Percentiles rank a stretch among this genome's conserved stretches.
Evolutionary conservation across 2,113 vertebrate genomes (phyloP).

Genomic region (Climacteris rufus): DNA sequence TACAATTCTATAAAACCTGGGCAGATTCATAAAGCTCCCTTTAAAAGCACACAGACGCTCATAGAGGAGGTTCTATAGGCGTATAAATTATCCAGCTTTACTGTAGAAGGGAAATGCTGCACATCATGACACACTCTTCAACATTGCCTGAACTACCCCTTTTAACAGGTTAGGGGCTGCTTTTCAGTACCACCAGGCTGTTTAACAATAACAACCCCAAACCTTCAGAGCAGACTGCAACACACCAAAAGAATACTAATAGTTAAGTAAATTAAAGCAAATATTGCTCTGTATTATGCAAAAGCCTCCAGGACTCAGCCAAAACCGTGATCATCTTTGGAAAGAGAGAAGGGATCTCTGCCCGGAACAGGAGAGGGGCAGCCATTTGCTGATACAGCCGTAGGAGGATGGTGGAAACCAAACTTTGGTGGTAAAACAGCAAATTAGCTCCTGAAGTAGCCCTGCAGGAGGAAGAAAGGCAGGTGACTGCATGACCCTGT

Average conservation of each 20-base stretch:
- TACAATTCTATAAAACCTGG: not conserved
- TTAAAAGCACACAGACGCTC: not conserved
- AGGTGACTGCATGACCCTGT: not conserved
- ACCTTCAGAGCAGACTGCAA: not conserved
- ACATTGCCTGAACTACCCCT: not conserved
- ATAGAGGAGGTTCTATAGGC: not conserved
- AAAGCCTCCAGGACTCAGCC: not conserved
- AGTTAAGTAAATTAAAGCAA: not conserved
- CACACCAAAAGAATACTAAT: not conserved
- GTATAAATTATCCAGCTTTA: not conserved
- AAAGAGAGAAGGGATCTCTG: not conserved
- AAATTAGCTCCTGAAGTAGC: not conserved
- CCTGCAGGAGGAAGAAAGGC: not conserved
- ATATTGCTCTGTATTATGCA: not conserved
- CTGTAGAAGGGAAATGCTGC: not conserved
- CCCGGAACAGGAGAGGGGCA: not conserved
- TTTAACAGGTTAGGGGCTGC: not conserved
- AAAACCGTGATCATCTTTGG: not conserved
- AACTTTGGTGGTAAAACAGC: not conserved
- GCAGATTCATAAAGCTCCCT: not conserved
- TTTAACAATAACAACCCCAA: not conserved
- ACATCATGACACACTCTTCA: not conserved
- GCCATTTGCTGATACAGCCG: not conserved
- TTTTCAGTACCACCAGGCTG: not conserved
- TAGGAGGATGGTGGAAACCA: not conserved